Base-by-base conservation (phyloP, 2,888 invertebrate genomes). In the Acrocyrtus sp. region DNA sequence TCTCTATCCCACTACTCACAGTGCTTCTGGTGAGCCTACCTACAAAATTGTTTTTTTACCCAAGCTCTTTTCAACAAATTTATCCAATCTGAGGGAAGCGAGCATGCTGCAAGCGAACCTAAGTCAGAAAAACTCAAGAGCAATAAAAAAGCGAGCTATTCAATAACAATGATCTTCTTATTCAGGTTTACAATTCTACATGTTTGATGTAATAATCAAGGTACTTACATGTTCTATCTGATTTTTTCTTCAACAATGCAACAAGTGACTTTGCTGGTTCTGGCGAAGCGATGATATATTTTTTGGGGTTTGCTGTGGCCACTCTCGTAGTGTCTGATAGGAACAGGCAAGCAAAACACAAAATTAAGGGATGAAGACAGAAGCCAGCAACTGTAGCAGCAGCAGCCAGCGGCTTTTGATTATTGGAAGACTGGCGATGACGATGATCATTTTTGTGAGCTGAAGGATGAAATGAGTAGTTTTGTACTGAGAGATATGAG, bases 231-330 rank as follows among this genome's bases (percentile, higher is more conserved):
- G 51, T 4, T 53, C 29, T n/a, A n/a, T n/a, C n/a, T n/a, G n/a
- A n/a, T n/a, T n/a, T n/a, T n/a, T 4, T 53, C 27, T 53, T 47
- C 15, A 51, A 41, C 61, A 61, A 51, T 61, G 50, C 61, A 60
- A 60, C 60, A 60, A 60, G 60, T 60, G 60, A 17, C 21, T n/a
- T 15, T 22, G 24, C 15, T 29, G 29, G 19, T 56, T 2, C 6
- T 34, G 50, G 50, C n/a, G 24, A n/a, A 50, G 17, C 22, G 24
- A 26, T 50, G 17, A 8, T 53, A 19, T 53, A 29, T 29, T 27
- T 29, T 3, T 17, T 17, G 12, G 17, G 51, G 19, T 26, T 17
- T 19, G 51, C 29, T 29, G 51, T 17, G n/a, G n/a, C n/a, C n/a
- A n/a, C n/a, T n/a, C n/a, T n/a, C n/a, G n/a, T n/a, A n/a, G n/a